phyloP scores from a whole-genome alignment of 2,888 invertebrate genomes.

The Cabera pusaria region DNA sequence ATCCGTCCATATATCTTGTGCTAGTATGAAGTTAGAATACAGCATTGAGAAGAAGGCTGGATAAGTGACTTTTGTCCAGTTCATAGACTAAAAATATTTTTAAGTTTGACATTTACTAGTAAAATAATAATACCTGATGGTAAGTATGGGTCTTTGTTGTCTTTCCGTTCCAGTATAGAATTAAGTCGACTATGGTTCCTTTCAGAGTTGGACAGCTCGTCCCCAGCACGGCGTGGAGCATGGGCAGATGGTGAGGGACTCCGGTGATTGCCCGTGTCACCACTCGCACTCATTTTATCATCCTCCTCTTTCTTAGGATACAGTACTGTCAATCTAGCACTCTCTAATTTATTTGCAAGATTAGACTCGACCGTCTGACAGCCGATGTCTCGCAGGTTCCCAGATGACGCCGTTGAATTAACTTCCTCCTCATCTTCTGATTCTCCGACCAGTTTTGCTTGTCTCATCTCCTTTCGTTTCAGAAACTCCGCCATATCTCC shows the following conservation, averaged over 20 bases:
- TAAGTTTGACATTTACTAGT: too few relatives aligned
- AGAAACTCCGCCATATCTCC: conserved; percentile 77
- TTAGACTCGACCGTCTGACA: conserved; percentile 73
- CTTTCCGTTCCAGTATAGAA: conserved; percentile 68
- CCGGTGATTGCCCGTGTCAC: conserved; percentile 55
- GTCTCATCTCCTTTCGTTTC: conserved; percentile 66
- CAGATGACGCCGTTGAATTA: conserved; percentile 56
- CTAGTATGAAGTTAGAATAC: too few relatives aligned
- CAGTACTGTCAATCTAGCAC: conserved; percentile 68
- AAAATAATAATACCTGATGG: too few relatives aligned
- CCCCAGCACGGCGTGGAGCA: conserved; percentile 49
- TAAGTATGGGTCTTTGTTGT: conserved; percentile 65
- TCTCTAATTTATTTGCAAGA: conserved; percentile 64
- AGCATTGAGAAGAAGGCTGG: too few relatives aligned
- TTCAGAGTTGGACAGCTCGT: conserved; percentile 57
- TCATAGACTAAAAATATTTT: too few relatives aligned
- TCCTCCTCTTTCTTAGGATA: conserved; percentile 72
- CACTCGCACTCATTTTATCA: conserved; percentile 70
- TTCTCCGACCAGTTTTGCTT: conserved; percentile 47
- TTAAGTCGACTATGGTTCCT: conserved; percentile 63
- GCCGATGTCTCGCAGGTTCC: conserved; percentile 63
- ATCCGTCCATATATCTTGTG: too few relatives aligned
- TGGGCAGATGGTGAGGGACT: conserved; percentile 37
- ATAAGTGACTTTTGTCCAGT: too few relatives aligned
- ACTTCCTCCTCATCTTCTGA: conserved; percentile 49